Evolutionary conservation across 2,888 invertebrate genomes (phyloP).

Genomic region (Mesorhabditis sp.): DNA sequence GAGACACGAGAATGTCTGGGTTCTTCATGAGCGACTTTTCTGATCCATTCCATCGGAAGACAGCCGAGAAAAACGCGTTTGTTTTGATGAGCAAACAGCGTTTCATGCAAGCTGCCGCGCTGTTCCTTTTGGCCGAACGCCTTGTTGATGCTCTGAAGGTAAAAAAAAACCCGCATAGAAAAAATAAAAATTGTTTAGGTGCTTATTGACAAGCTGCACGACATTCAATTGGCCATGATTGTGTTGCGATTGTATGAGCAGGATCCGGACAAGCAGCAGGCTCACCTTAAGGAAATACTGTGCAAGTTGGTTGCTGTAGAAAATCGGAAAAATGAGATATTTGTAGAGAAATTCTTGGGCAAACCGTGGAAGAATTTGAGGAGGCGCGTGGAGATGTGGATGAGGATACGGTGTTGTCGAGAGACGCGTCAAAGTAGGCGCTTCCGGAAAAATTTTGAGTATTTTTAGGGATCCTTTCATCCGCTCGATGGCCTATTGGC

Average conservation of each 20-base stretch:
- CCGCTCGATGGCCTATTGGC: constrained; percentile 95
- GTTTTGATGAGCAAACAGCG: constrained; percentile 88
- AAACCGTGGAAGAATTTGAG: constrained; percentile 41
- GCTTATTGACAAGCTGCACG: constrained; percentile 82
- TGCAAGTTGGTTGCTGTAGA: constrained; percentile 17
- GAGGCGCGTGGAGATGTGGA: constrained; percentile 22
- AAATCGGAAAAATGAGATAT: background rate
- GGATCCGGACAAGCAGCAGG: constrained; percentile 69
- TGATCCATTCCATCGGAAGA: background rate
- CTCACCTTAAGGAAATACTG: constrained; percentile 24
- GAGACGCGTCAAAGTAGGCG: constrained; percentile 20
- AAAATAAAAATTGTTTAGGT: constrained; percentile 65
- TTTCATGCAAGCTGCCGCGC: constrained; percentile 95
- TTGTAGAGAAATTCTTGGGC: constrained; percentile 47
- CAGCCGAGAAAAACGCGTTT: constrained; percentile 92
- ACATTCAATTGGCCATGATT: constrained; percentile 89
- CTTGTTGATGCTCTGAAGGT: constrained; percentile 92
- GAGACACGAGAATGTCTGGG: constrained; percentile 84
- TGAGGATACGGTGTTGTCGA: constrained; percentile 25
- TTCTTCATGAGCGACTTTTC: constrained; percentile 93
- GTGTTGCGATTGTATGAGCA: constrained; percentile 83
- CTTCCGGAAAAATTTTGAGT: background rate
- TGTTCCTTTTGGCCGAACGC: constrained; percentile 90
- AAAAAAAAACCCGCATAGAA: constrained; percentile 29
- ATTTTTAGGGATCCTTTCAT: constrained; percentile 78